Percentiles rank a stretch among this genome's conserved stretches.
phyloP scores from a whole-genome alignment of 1,140 invertebrate genomes.

The Melitaea cinxia region DNA sequence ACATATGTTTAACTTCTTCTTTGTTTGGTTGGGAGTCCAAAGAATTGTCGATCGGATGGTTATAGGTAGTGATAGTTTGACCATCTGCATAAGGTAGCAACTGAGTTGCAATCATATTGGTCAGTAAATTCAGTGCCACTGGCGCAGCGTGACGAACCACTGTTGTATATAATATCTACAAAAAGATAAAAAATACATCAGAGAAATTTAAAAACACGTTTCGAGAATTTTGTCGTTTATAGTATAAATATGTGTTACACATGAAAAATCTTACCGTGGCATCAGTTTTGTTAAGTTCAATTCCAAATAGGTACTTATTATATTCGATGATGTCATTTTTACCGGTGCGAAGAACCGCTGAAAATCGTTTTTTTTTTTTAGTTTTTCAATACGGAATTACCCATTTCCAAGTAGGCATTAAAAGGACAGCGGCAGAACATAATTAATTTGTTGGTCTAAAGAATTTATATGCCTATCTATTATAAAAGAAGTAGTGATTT shows the following conservation, averaged over 20 bases:
- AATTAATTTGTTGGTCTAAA: no score
- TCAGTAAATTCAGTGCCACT: constrained; percentile 82
- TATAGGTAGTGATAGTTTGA: constrained; percentile 80
- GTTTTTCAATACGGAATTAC: no score
- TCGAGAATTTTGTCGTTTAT: no score
- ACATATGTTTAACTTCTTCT: no score
- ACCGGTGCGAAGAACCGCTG: constrained; percentile 48
- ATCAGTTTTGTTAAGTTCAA: constrained; percentile 68
- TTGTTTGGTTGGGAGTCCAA: no score
- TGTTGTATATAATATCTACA: constrained; percentile 81
- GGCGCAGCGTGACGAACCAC: constrained; percentile 84
- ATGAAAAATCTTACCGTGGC: constrained; percentile 58
- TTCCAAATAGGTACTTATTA: constrained; percentile 56
- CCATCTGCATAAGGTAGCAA: constrained; percentile 67
- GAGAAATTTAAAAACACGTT: no score
- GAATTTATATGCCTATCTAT: no score
- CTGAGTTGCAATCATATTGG: constrained; percentile 81
- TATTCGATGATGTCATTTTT: constrained; percentile 46
- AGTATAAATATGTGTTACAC: no score
- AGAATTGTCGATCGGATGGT: constrained; percentile 85
- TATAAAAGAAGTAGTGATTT: no score
- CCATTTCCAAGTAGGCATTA: neutral
- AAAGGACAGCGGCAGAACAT: neutral
- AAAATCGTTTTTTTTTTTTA: constrained; percentile 18
- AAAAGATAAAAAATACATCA: no score